phyloP scores from a whole-genome alignment of 2,113 vertebrate genomes.

The Isurus oxyrinchus region DNA sequence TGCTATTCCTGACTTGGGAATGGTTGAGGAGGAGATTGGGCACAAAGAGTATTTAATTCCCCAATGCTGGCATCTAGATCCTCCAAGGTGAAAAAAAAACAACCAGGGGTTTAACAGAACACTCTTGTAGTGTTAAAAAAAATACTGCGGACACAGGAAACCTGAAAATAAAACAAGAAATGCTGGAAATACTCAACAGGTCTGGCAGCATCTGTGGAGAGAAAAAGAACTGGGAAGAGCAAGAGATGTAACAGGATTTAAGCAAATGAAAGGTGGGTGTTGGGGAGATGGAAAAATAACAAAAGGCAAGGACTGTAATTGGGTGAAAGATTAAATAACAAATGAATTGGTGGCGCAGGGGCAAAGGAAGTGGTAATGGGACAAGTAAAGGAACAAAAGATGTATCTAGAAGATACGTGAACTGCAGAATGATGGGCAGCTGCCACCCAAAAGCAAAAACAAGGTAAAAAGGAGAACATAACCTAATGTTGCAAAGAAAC shows the following conservation, averaged over 20 bases:
- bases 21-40: background rate
- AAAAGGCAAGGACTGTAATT: background rate
- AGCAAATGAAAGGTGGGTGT: background rate
- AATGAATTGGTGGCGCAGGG: background rate
- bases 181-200: background rate
- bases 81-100: background rate
- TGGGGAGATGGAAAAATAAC: background rate
- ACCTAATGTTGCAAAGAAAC: background rate
- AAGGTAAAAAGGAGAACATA: background rate
- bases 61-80: background rate
- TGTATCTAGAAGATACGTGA: background rate
- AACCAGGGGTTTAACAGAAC: background rate
- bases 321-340: background rate
- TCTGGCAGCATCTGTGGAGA: background rate
- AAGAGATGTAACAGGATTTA: background rate
- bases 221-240: background rate
- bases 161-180: background rate
- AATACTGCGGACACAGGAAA: background rate
- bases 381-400: background rate
- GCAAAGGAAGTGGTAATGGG: background rate
- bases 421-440: background rate
- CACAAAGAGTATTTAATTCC: background rate
- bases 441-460: background rate
- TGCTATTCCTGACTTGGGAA: background rate
- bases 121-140: background rate